These are phyloP conservation scores for Tenthredo distinguenda DNA, from an alignment of 2,888 invertebrate species.

Conservation along the genomic window DNA sequence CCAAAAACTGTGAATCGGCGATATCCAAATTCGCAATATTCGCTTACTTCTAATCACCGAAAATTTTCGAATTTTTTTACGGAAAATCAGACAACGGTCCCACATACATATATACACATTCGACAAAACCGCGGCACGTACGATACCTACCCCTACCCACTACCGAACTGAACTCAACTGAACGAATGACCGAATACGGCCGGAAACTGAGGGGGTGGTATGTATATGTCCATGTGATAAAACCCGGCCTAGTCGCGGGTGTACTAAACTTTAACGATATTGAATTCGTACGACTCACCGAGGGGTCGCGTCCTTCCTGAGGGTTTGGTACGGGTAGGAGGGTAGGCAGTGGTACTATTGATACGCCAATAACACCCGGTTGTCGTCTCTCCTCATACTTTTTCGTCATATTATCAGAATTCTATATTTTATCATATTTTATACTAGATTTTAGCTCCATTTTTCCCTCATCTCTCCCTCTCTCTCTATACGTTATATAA, in stretches of 20 bases:
- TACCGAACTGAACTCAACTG: neutral
- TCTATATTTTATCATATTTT: neutral
- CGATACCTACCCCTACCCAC: neutral
- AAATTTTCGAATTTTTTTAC: no score
- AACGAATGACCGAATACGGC: slow-evolving; percentile 29
- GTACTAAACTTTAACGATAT: slow-evolving; percentile 50
- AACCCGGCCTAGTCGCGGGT: slow-evolving; percentile 31
- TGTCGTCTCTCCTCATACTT: neutral
- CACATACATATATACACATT: no score
- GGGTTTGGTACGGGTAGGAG: neutral
- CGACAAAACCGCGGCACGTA: no score
- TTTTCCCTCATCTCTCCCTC: neutral
- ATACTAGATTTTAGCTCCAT: neutral
- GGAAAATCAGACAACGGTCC: no score
- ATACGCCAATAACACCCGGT: slow-evolving; percentile 42
- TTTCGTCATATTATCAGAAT: neutral
- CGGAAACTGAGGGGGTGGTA: slow-evolving; percentile 32
- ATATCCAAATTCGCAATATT: no score
- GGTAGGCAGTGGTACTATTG: slow-evolving; percentile 28
- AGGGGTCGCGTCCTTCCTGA: slow-evolving; percentile 3
- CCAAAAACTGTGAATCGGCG: no score
- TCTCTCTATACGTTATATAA: neutral
- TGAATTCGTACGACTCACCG: slow-evolving; percentile 50
- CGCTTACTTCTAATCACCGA: no score
- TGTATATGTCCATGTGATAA: slow-evolving; percentile 26